These are phyloP conservation scores for Nephrotoma guestfalica DNA, from an alignment of 2,888 invertebrate species.

Conservation along the genomic window DNA sequence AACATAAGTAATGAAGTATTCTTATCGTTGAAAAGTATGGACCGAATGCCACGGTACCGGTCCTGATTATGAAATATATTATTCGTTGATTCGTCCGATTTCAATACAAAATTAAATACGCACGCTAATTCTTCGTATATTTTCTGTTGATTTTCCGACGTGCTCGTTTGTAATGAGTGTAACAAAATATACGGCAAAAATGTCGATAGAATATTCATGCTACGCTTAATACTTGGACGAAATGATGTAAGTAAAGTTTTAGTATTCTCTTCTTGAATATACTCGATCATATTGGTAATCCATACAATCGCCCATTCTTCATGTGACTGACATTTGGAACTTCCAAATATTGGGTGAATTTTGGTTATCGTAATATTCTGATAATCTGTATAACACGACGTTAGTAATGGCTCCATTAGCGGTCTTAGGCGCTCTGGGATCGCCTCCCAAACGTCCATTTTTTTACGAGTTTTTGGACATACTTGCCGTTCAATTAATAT, in stretches of 20 bases:
- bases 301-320: slow-evolving; percentile 65
- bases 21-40: slow-evolving; percentile 3
- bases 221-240: slow-evolving; percentile 59
- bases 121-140: slow-evolving; percentile 41
- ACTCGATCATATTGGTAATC: slow-evolving; percentile 52
- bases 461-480: slow-evolving; percentile 43
- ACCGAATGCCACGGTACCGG: background rate
- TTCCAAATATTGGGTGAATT: slow-evolving; percentile 49
- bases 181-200: slow-evolving; percentile 61
- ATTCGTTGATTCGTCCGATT: background rate
- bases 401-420: slow-evolving; percentile 58
- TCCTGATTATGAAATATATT: background rate
- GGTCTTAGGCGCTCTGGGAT: slow-evolving; percentile 58
- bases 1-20: slow-evolving; percentile 11
- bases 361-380: slow-evolving; percentile 31
- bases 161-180: slow-evolving; percentile 44
- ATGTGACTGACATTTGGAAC: slow-evolving; percentile 48
- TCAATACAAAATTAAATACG: slow-evolving; percentile 29
- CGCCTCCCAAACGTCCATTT: slow-evolving; percentile 51
- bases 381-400: slow-evolving; percentile 45
- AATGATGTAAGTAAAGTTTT: slow-evolving; percentile 51
- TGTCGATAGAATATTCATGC: slow-evolving; percentile 52
- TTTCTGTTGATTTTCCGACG: slow-evolving; percentile 27
- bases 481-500: slow-evolving; percentile 57
- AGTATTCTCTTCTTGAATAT: slow-evolving; percentile 41